Base-by-base conservation (phyloP, 1,140 invertebrate genomes). In the Drosophila nannoptera region DNA sequence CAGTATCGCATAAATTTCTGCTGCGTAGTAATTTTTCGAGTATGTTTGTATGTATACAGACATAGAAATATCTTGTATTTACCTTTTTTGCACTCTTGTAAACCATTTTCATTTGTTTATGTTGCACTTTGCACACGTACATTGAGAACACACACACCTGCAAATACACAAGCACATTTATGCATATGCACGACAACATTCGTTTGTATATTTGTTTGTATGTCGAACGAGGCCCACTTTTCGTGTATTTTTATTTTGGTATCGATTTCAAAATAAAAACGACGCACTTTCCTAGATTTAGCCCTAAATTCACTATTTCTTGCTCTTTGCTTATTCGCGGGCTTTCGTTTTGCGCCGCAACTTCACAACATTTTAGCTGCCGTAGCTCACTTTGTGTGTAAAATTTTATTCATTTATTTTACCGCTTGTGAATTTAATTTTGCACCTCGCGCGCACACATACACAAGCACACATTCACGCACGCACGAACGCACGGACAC, bases 231-330 rank as follows among this genome's bases (percentile, higher is more conserved):
- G 63, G 64, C 69, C 46, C 64, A 67, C 64, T 72, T 61, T 49
- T 67, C 55, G 50, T 68, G 35, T 73, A 66, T 76, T 75, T 72
- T 78, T 83, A 83, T 84, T 86, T 86, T 81, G 71, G 74, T 86
- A 86, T 86, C 77, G 81, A 87, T 86, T 86, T 87, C 74, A 87
- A 87, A 81, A 84, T 77, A 69, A 78, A 80, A 84, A 86, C 82
- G 74, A 86, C 81, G 82, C 81, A 87, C 82, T 86, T 86, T 83
- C 67, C 63, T 64, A 75, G 67, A 69, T 77, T 67, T 68, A 74
- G 67, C 65, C 65, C 59, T 82, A 83, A 83, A 83, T 82, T 77
- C 58, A 54, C 49, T 68, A 67, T 72, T 69, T 73, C 40, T 60
- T 49, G 14, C 8, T 50, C 35, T 49, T 49, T 40, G 6, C 9